These are phyloP conservation scores for Laticauda colubrina DNA, from an alignment of 2,113 vertebrate genomes.

Conservation along the genomic window DNA sequence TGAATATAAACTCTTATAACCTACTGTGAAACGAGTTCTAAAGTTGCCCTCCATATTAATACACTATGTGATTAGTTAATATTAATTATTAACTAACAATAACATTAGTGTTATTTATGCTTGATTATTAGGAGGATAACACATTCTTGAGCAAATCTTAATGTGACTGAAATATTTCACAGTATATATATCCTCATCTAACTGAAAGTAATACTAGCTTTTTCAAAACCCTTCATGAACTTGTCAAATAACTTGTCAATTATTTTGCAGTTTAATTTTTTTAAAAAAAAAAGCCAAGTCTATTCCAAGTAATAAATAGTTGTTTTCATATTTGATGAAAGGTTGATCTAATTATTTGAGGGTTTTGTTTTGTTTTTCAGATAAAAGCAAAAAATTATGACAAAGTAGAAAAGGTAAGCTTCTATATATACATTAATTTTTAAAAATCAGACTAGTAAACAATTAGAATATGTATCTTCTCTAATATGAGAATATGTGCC, in stretches of 20 bases:
- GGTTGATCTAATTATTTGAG: slow-evolving; percentile 47
- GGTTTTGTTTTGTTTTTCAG: slow-evolving; percentile 84
- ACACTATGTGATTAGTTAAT: neutral
- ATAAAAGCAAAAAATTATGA: slow-evolving; percentile 99
- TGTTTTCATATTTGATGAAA: neutral
- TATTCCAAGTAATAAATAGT: slow-evolving; percentile 23
- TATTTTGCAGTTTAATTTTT: neutral
- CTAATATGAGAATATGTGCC: neutral
- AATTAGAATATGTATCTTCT: neutral
- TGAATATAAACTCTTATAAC: neutral
- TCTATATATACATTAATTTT: slow-evolving; percentile 33
- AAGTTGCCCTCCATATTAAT: accelerated
- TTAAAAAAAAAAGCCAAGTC: neutral
- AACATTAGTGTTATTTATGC: neutral
- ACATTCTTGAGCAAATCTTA: accelerated
- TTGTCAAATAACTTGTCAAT: neutral
- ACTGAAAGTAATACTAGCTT: slow-evolving; percentile 1
- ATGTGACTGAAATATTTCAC: neutral
- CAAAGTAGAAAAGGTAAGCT: slow-evolving; percentile 99
- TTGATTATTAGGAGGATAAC: neutral
- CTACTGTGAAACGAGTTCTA: neutral
- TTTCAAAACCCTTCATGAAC: neutral
- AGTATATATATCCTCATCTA: neutral
- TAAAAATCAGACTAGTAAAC: slow-evolving; percentile 1
- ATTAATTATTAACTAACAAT: neutral